Evolutionary conservation across 2,113 vertebrate genomes (phyloP), one percentile per base, ranked within the genome.

Genomic region (Dryoscopus gambensis): DNA sequence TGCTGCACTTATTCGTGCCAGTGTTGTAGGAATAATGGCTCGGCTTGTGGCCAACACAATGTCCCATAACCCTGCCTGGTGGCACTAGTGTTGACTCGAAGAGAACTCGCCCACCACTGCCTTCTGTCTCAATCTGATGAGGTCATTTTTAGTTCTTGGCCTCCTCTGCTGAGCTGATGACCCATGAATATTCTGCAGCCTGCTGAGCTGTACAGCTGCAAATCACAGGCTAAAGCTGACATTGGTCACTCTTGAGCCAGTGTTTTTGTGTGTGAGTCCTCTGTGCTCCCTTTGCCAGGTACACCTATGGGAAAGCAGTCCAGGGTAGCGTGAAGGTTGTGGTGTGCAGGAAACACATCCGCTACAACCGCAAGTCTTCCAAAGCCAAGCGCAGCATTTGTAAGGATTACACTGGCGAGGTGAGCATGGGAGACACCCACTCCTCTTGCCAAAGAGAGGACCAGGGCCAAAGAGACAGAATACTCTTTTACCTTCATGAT

Each of bases 271-370:
- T 53, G 33, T 24, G 15, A 94, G 46, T 42, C 17, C 21, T 42
- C 18, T 80, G 22, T 92, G 55, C 59, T 62, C 1, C 77, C 59
- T 78, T 53, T 76, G 16, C 57, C 84, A 97, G 96, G 82, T 97
- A 97, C 93, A 97, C 87, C 0, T 95, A 97, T 5, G 91, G 94
- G 81, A 97, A 95, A 28, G 77, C 89, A 33, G 94, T 95, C 27
- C 84, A 23, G 39, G 94, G 97, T 0, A 76, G 60, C 2, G 94
- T 94, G 81, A 89, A 22, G 77, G 83, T 53, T 5, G 70, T 50
- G 69, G 94, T 97, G 37, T 97, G 96, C 75, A 91, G 78, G 2
- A 95, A 94, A 5, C 44, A 65, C 3, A 15, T 78, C 47, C 74
- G 5, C 42, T 92, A 95, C 8, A 46, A 24, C 28, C n/a, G 56